Base-by-base conservation (phyloP, 2,113 vertebrate genomes). In the Chamaetylas fuelleborni region DNA sequence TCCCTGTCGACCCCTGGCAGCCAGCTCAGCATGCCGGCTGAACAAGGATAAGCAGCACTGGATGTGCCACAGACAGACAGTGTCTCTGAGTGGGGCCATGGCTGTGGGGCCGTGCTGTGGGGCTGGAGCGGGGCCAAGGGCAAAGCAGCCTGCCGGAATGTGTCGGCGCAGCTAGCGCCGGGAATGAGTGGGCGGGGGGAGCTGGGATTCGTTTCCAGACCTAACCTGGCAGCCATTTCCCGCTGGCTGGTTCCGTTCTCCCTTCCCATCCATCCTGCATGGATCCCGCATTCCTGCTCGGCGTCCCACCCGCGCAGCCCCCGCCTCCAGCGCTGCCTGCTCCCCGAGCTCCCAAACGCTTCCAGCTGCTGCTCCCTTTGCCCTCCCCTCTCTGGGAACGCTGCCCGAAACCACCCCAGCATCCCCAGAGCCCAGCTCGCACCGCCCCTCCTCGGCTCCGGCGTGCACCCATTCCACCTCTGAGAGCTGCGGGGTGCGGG, bases 281-380 rank as follows among this genome's bases (percentile, higher is more conserved):
- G 4, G 58, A 85, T 61, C 76, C 64, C 17, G 58, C 89, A 94
- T 94, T 94, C 89, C 81, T 81, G n/a, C 89, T 29, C 54, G 62
- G 53, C 33, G 69, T 81, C 80, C 80, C 85, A 92, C 92, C 92
- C 87, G 51, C 33, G 6, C 81, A 48, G 43, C 66, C 73, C 47
- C 76, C 62, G 47, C 89, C 89, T 76, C 82, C 88, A 48, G 73
- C 79, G 24, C 1, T 57, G 84, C 84, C 79, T 43, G 88, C 71
- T 89, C 50, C 81, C 77, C 1, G 28, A 72, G 42, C 67, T 61
- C 51, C 66, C 72, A 61, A 82, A 81, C 34, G 14, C 89, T 92
- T 92, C 79, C 92, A 89, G 79, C 69, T 91, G 83, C 69, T 57
- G 54, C 70, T 58, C 12, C 38, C 5, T 43, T 42, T 77, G 40